These are phyloP conservation scores for Sapajus apella DNA, from an alignment of 2,113 vertebrate species.

Conservation along the genomic window DNA sequence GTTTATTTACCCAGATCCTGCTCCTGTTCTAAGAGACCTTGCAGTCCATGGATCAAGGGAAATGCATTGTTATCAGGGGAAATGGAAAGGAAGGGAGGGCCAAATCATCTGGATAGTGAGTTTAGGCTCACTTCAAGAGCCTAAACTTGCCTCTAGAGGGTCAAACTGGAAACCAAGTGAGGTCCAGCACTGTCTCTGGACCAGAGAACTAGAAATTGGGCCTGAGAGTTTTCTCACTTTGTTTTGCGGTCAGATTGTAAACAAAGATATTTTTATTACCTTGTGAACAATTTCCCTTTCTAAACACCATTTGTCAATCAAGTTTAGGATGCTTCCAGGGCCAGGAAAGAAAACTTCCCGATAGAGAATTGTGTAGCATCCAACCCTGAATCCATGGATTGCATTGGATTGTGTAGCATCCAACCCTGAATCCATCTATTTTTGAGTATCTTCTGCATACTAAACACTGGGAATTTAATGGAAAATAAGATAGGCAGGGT, in stretches of 20 bases:
- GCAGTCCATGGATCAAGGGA: not conserved
- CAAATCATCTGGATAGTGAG: not conserved
- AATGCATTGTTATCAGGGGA: not conserved
- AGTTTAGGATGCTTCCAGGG: not conserved
- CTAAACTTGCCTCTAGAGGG: not conserved
- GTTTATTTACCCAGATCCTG: not conserved
- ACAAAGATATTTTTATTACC: constrained; percentile 62
- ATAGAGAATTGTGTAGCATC: not conserved
- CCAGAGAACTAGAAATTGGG: not conserved
- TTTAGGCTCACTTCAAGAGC: not conserved
- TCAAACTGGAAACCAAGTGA: not conserved
- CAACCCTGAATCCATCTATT: not conserved
- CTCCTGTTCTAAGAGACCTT: not conserved
- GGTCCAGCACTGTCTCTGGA: not conserved
- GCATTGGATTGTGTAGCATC: too few species aligned
- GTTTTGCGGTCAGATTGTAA: constrained; percentile 49
- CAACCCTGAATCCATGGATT: not conserved
- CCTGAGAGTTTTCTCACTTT: constrained; percentile 55
- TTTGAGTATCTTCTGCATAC: constrained; percentile 22
- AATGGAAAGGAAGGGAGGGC: not conserved
- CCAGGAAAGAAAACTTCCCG: constrained; percentile 8
- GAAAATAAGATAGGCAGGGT: not conserved
- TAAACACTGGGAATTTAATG: not conserved
- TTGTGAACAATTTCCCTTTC: constrained; percentile 69
- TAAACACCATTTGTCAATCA: constrained; percentile 69